Base-by-base conservation (phyloP, 2,113 vertebrate species). In the Sterna hirundo region DNA sequence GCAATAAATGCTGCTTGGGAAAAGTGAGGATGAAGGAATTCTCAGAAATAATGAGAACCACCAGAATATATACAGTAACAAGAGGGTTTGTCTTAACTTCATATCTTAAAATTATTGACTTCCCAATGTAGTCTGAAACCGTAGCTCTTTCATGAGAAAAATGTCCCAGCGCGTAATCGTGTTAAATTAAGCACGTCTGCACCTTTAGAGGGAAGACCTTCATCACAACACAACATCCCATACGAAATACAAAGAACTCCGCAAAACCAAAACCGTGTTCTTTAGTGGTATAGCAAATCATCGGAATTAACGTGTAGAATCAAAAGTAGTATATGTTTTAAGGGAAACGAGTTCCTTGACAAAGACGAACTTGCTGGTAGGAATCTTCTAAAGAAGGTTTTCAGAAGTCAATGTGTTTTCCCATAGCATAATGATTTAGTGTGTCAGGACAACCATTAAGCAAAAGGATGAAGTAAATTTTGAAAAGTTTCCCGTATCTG, bases 91-190 rank as follows among this genome's bases (percentile, higher is more conserved):
- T 68, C 29, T 83, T 86, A 65, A n/a, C 17, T 76, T 85, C 13
- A 0, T 72, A 15, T 55, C 15, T 72, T 52, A 42, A 42, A 49
- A 9, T 62, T 77, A 18, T 36, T 0, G 0, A 14, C 13, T 6
- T 77, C 13, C 77, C n/a, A 34, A 1, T 36, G 75, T 72, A 44
- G 29, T 57, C 34, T 72, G 52, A 92, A 82, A 68, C n/a, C 5
- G 9, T 13, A 32, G 47, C 17, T 61, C n/a, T 76, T 86, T 11
- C 8, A 1, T 49, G 17, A 77, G 47, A 49, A 70, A 47, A 88
- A 51, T 3, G 3, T 52, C 42, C 40, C 27, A 27, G 1, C 4
- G 11, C 20, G 10, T 3, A 5, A 20, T 51, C 11, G 7, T 1
- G 2, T 86, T 58, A 66, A 52, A 68, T 71, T n/a, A 55, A 76